Conservation (phyloP, 2,797 vertebrate genomes). For the Glyptemys insculpta region DNA sequence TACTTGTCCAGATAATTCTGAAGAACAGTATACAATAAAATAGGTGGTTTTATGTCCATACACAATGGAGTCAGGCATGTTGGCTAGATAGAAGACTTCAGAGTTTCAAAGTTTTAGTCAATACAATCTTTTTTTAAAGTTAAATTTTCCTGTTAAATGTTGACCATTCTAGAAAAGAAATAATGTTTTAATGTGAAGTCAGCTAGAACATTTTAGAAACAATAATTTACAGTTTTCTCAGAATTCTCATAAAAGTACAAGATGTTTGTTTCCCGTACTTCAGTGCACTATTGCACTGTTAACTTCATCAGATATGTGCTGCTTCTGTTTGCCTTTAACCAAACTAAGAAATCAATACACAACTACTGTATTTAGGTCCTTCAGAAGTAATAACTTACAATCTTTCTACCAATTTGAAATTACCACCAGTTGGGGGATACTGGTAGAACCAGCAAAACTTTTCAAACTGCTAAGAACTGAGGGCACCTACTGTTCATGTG, state of each 20-base stretch:
- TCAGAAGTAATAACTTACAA: neutral
- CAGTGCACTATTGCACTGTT: neutral
- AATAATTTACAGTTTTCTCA: accelerated
- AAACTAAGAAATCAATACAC: neutral
- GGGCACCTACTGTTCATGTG: neutral
- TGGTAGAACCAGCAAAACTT: neutral
- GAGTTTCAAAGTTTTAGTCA: neutral
- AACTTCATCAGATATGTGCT: neutral
- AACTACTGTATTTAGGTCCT: neutral
- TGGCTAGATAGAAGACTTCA: neutral
- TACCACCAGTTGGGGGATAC: neutral
- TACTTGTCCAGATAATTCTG: neutral
- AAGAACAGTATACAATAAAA: neutral
- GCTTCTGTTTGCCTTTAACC: neutral
- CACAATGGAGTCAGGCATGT: neutral
- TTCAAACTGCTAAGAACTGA: neutral
- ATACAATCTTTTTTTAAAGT: neutral
- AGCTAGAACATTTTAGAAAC: neutral
- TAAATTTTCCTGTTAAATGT: neutral
- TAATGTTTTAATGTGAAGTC: neutral
- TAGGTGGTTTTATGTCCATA: neutral
- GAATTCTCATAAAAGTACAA: neutral
- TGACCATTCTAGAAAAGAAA: neutral
- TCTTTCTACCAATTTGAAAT: neutral
- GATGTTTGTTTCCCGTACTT: neutral